Evolutionary conservation across 2,113 vertebrate genomes (phyloP), one percentile per base, ranked within the genome.

Genomic region (Noturus placidus): DNA sequence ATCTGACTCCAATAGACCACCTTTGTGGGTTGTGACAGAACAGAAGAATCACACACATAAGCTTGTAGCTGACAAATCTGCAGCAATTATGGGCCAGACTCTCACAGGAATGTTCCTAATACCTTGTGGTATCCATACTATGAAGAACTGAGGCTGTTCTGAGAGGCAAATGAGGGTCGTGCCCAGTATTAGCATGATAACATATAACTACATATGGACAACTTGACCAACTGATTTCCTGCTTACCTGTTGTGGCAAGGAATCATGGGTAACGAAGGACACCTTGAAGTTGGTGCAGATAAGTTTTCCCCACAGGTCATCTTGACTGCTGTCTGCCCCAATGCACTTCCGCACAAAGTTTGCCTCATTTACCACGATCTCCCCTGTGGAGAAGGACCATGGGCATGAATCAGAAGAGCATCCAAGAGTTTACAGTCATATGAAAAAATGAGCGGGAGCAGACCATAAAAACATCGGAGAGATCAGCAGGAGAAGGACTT

Each of bases 271-370:
- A 88, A 99, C 95, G 91, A 99, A 99, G 88, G 98, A 99, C 87
- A 99, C 97, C 94, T 98, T 99, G 96, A 99, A 99, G 95, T 99
- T 99, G 88, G 97, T 99, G 95, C 98, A 99, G 80, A 99, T 94
- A 94, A 99, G 91, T 88, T 98, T 99, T 57, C 98, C 98, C 97
- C 97, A 99, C 59, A 99, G 94, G 89, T 98, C 98, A 19, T 99
- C 97, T 2, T 97, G 96, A 93, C 96, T 97, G 63, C 95, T 97
- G 87, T 99, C 97, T 27, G 96, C 91, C 52, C 96, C 96, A 10
- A 99, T 97, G 92, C 98, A 99, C 94, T 99, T 99, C 91, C 96
- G 97, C 89, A 99, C 98, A 94, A 99, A 99, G 91, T 96, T 99
- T 25, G 96, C 98, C 95, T 99, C 98, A 25, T 98, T 99, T 74